phyloP scores from a whole-genome alignment of 2,888 invertebrate genomes.

The Dryadula phaetusa region DNA sequence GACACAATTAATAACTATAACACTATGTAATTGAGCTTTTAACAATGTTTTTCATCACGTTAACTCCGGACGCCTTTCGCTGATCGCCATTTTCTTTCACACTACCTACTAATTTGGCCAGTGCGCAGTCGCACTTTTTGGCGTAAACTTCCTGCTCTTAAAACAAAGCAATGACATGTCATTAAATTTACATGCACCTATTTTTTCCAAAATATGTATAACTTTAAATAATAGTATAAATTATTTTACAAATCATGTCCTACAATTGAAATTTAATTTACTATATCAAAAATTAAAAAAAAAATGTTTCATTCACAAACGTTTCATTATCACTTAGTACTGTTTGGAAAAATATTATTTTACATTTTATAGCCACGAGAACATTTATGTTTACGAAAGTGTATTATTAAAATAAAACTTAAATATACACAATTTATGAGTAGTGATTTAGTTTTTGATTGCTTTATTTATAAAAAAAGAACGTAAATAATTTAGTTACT shows the following conservation, averaged over 20 bases:
- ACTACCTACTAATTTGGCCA: slow-evolving; percentile 85
- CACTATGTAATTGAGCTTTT: slow-evolving; percentile 85
- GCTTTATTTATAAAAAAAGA: not conserved
- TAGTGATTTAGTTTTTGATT: not conserved
- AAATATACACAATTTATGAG: not conserved
- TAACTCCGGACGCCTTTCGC: slow-evolving; percentile 85
- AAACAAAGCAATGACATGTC: slow-evolving; percentile 83
- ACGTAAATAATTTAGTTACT: slow-evolving; percentile 7
- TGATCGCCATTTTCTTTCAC: slow-evolving; percentile 85
- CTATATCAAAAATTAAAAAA: slow-evolving; percentile 77
- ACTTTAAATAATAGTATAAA: slow-evolving; percentile 67
- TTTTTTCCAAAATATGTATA: slow-evolving; percentile 59
- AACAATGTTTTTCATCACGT: slow-evolving; percentile 85
- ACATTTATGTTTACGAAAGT: not conserved
- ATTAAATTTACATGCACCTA: slow-evolving; percentile 71
- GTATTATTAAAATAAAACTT: not conserved
- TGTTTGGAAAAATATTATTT: slow-evolving; percentile 40
- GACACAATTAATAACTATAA: slow-evolving; percentile 85
- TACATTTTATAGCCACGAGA: slow-evolving; percentile 20
- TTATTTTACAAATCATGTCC: slow-evolving; percentile 77
- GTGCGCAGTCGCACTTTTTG: slow-evolving; percentile 85
- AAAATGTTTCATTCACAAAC: slow-evolving; percentile 78
- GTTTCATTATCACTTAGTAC: slow-evolving; percentile 67
- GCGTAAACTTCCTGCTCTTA: slow-evolving; percentile 82
- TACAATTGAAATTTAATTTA: slow-evolving; percentile 79